Percentiles rank a stretch among this genome's conserved stretches.
These are phyloP conservation scores for Drosophila simulans DNA, from an alignment of 1,140 invertebrate species.

Conservation along the genomic window DNA sequence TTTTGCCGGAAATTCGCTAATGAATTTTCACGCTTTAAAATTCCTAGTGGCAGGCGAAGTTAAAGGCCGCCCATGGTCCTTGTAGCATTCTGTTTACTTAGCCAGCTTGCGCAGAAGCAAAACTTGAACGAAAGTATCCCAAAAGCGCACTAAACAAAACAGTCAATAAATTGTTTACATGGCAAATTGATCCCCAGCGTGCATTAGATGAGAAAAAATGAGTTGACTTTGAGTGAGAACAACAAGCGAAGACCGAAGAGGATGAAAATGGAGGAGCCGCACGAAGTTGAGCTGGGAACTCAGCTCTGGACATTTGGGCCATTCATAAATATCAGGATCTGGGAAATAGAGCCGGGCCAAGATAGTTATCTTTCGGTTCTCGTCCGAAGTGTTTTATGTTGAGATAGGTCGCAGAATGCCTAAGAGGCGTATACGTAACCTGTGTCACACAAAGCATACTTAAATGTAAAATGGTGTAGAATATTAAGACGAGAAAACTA, in stretches of 20 bases:
- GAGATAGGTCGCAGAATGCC: conserved; percentile 21
- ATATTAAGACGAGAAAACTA: no score
- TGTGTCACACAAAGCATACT: neutral
- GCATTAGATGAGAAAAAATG: conserved; percentile 84
- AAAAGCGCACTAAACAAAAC: conserved; percentile 80
- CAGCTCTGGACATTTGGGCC: conserved; percentile 23
- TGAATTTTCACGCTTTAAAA: conserved; percentile 68
- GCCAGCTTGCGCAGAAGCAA: conserved; percentile 42
- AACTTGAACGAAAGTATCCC: conserved; percentile 69
- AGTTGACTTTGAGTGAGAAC: conserved; percentile 76
- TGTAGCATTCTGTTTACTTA: conserved; percentile 40
- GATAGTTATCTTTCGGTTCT: conserved; percentile 18
- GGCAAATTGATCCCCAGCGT: conserved; percentile 82
- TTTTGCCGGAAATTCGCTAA: conserved; percentile 42
- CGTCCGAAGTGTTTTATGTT: conserved; percentile 23
- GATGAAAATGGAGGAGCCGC: conserved; percentile 8
- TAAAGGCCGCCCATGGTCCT: conserved; percentile 10
- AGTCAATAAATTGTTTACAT: conserved; percentile 84
- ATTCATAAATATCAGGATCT: conserved; percentile 46
- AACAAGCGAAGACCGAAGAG: conserved; percentile 19
- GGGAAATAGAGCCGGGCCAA: neutral
- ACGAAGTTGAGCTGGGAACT: conserved; percentile 7
- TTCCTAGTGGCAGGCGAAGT: conserved; percentile 27
- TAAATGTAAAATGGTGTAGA: no score
- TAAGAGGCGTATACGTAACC: conserved; percentile 1